phyloP scores from a whole-genome alignment of 2,113 vertebrate genomes.

The Tragelaphus buxtoni region DNA sequence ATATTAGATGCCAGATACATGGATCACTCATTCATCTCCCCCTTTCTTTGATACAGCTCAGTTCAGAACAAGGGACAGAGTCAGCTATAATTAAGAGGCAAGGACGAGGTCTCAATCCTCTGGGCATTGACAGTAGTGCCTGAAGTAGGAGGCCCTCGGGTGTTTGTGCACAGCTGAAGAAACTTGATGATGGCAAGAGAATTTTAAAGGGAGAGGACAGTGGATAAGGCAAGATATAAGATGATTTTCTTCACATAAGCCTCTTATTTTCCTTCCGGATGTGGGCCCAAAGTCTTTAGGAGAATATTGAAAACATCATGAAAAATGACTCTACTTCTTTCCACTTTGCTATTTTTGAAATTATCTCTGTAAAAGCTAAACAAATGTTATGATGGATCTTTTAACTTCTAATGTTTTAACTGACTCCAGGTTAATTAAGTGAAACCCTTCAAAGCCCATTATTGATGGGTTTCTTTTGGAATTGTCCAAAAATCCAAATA shows the following conservation, averaged over 20 bases:
- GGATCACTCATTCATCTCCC: slow-evolving; percentile 77
- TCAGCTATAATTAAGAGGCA: slow-evolving; percentile 73
- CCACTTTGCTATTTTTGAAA: slow-evolving; percentile 53
- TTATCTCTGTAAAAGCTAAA: slow-evolving; percentile 23
- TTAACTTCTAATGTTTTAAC: neutral
- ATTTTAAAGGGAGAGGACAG: neutral
- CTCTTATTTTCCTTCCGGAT: neutral
- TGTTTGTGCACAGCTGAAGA: neutral
- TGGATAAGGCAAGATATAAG: neutral
- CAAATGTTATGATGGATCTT: neutral
- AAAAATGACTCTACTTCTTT: slow-evolving; percentile 24
- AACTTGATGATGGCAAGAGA: neutral
- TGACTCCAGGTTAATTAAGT: neutral
- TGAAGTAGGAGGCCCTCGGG: slow-evolving; percentile 22
- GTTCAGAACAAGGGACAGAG: slow-evolving; percentile 42
- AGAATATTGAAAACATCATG: slow-evolving; percentile 2
- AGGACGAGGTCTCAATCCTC: neutral
- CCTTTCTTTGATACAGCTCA: slow-evolving; percentile 32
- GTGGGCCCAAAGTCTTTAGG: neutral
- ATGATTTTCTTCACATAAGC: neutral
- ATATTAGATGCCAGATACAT: slow-evolving; percentile 76
- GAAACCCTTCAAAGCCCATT: neutral
- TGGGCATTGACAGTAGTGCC: neutral
- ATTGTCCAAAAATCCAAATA: neutral
- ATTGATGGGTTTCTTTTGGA: neutral